A percentile compares a stretch with the other conserved stretches of the same genome.
These are phyloP conservation scores for Stenchaetothrips biformis DNA, from an alignment of 2,888 invertebrate genomes.

Conservation along the genomic window DNA sequence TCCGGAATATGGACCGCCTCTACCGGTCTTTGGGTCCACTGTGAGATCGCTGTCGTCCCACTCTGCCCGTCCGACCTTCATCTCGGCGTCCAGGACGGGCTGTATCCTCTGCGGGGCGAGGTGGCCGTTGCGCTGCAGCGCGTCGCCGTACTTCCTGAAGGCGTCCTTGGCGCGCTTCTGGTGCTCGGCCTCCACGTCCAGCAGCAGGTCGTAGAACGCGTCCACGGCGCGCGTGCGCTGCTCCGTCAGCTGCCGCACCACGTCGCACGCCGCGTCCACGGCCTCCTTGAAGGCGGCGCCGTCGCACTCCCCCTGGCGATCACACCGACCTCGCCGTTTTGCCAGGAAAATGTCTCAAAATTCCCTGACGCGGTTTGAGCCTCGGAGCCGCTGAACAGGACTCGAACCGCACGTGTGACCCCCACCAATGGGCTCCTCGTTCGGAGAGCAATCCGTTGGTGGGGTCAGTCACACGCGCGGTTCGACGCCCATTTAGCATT, in stretches of 20 bases:
- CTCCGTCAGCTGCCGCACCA: constrained; percentile 12
- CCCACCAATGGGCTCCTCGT: too few relatives aligned
- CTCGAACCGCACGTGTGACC: too few relatives aligned
- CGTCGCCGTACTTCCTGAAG: not conserved
- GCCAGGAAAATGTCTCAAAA: too few relatives aligned
- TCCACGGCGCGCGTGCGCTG: constrained; percentile 8
- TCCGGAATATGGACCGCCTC: too few relatives aligned
- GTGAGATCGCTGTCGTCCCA: too few relatives aligned
- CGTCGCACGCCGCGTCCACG: not conserved
- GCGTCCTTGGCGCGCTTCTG: not conserved
- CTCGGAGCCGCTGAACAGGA: too few relatives aligned
- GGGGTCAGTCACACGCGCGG: too few relatives aligned
- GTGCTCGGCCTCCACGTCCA: constrained; percentile 11
- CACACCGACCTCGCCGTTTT: too few relatives aligned
- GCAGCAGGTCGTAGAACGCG: constrained; percentile 12
- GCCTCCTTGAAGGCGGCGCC: not conserved
- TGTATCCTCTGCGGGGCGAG: not conserved
- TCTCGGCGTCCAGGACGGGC: constrained; percentile 1
- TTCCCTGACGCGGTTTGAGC: too few relatives aligned
- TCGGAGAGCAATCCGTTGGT: too few relatives aligned
- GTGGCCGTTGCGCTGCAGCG: not conserved
- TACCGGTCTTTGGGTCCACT: too few relatives aligned
- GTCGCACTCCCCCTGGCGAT: not conserved
- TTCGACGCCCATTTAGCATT: too few relatives aligned
- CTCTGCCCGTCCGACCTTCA: not conserved